Base-by-base conservation (phyloP, 1,140 invertebrate species). In the Solen grandis region DNA sequence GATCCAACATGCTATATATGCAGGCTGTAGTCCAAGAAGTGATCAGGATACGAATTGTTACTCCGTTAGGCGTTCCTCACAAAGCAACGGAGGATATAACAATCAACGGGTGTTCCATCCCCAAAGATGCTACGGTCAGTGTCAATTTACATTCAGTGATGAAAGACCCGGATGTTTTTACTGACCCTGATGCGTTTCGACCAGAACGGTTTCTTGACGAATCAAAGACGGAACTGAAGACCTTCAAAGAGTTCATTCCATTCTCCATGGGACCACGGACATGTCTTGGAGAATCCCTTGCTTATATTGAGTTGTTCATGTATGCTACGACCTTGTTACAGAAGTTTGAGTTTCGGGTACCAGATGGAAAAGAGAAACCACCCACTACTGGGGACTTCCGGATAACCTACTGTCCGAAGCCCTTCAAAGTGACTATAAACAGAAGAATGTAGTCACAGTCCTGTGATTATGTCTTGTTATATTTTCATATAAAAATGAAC, bases 171-270 rank as follows among this genome's bases (percentile, higher is more conserved):
- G 54, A 63, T 8, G 1, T 85, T 0, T 96, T 95, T 95, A 91
- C 93, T 1, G 93, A 96, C 89, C 95, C 96, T 0, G 92, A 95
- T 54, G 92, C 93, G 36, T 96, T 96, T 82, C 91, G 94, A 1
- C 95, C 95, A 0, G 95, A 95, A 85, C 90, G 95, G 65, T 93
- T 93, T 81, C 77, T 93, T 8, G 57, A 66, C 29, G 76, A 69
- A 25, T 22, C 41, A 36, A 36, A n/a, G 29, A 46, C 8, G 46
- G 38, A 38, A 14, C 22, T 65, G 16, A 62, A 63, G 13, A 27
- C 55, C 8, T 50, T 60, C n/a, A 41, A 80, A 55, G n/a, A 84
- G 27, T 69, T 84, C 13, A 70, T 78, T 33, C 65, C 76, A 2
- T 80, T 84, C 65, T 62, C 70, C n/a, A 22, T 60, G 25, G 74